Conservation (phyloP, 2,888 invertebrate species). For the Monoplex corrugatus region DNA sequence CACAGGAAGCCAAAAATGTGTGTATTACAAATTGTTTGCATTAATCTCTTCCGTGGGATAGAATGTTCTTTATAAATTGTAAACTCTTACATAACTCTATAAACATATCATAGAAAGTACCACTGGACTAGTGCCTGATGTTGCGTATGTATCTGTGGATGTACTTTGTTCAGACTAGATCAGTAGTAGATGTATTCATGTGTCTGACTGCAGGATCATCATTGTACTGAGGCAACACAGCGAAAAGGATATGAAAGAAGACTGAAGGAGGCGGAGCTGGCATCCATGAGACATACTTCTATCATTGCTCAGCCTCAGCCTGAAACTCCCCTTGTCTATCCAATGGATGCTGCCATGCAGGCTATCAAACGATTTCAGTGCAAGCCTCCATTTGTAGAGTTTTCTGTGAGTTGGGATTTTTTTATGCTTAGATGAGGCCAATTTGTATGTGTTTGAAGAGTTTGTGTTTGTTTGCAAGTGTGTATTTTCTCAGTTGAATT, state of each 20-base stretch:
- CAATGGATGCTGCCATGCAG: slow-evolving; percentile 96
- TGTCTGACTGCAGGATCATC: slow-evolving; percentile 92
- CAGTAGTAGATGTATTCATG: too few relatives aligned
- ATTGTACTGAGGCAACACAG: slow-evolving; percentile 90
- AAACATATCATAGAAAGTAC: too few relatives aligned
- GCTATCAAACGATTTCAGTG: slow-evolving; percentile 97
- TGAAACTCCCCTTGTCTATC: slow-evolving; percentile 88
- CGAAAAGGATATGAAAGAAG: slow-evolving; percentile 88
- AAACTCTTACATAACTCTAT: too few relatives aligned
- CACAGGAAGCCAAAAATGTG: too few relatives aligned
- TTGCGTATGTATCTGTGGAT: too few relatives aligned
- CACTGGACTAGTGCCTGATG: too few relatives aligned
- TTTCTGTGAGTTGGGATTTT: slow-evolving; percentile 72
- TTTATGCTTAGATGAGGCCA: neutral
- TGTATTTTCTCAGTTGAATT: too few relatives aligned
- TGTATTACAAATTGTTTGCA: too few relatives aligned
- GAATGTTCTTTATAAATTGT: too few relatives aligned
- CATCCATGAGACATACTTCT: slow-evolving; percentile 54
- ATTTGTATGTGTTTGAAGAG: neutral
- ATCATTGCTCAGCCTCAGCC: slow-evolving; percentile 61
- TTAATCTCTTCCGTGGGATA: too few relatives aligned
- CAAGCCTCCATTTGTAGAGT: slow-evolving; percentile 78
- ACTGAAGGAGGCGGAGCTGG: slow-evolving; percentile 81
- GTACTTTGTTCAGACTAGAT: too few relatives aligned
- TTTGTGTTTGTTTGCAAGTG: too few relatives aligned